A percentile compares a stretch with the other conserved stretches of the same genome.
Evolutionary conservation across 1,140 invertebrate genomes (phyloP).

Genomic region (Aphaenogaster floridana): DNA sequence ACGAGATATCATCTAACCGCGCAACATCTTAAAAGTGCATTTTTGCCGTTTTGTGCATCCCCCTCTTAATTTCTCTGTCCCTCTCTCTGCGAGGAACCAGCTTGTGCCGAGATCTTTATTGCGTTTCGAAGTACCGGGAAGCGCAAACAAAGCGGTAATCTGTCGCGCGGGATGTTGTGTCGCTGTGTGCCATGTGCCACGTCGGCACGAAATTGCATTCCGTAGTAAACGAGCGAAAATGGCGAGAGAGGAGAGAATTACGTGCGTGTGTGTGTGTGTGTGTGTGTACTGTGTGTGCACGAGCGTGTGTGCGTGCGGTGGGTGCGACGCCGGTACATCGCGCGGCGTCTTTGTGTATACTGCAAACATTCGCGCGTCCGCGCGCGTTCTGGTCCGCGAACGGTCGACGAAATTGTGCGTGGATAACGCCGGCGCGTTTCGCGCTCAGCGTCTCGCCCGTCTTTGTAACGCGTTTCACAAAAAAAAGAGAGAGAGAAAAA

Average conservation of each 20-base stretch:
- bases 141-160: constrained; percentile 78
- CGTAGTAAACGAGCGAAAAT: constrained; percentile 78
- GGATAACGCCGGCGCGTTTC: constrained; percentile 45
- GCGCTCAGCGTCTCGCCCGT: constrained; percentile 28
- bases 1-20: not conserved
- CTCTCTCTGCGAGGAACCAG: not conserved
- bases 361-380: constrained; percentile 66
- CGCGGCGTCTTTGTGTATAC: constrained; percentile 25
- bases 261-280: not conserved
- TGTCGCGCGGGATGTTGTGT: constrained; percentile 73
- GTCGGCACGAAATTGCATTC: constrained; percentile 78
- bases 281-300: too few species aligned
- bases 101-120: constrained; percentile 73
- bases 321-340: not conserved
- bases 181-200: constrained; percentile 49
- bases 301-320: not conserved
- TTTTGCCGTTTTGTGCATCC: constrained; percentile 44
- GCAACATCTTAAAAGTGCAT: constrained; percentile 26
- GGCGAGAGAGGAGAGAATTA: constrained; percentile 37
- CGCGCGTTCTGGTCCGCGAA: constrained; percentile 37
- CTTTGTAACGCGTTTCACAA: constrained; percentile 6
- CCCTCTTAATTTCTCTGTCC: not conserved
- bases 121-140: constrained; percentile 75
- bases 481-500: not conserved
- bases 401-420: constrained; percentile 50